Percentiles rank a stretch among this genome's conserved stretches.
Evolutionary conservation across 2,113 vertebrate species (phyloP).

Genomic region (Gnathonemus echidnorhynchus): DNA sequence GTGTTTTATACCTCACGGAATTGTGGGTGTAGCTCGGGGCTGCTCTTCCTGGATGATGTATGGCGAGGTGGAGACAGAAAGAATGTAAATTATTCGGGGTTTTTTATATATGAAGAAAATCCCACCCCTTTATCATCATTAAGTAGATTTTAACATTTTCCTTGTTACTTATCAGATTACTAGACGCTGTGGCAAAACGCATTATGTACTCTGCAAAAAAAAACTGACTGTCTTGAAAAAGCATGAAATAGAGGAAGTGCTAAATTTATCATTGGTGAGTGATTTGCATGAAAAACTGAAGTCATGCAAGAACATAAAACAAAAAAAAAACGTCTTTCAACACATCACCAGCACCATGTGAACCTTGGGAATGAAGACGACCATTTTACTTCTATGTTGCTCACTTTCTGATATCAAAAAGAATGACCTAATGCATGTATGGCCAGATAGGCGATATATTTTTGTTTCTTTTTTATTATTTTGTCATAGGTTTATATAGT

Average conservation of each 20-base stretch:
- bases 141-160: not conserved
- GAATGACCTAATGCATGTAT: not conserved
- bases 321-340: not conserved
- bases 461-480: not conserved
- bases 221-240: not conserved
- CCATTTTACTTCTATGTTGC: not conserved
- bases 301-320: not conserved
- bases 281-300: not conserved
- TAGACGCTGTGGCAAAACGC: not conserved
- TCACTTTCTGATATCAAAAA: not conserved
- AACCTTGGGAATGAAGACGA: not conserved
- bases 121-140: not conserved
- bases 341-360: not conserved
- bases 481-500: not conserved
- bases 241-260: slow-evolving; percentile 1
- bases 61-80: not conserved
- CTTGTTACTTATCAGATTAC: not conserved
- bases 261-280: not conserved
- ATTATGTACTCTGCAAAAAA: not conserved
- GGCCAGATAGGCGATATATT: not conserved
- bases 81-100: not conserved
- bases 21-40: not conserved
- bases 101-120: not conserved
- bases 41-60: not conserved
- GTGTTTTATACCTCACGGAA: not conserved